These are phyloP conservation scores for Tetrao urogallus DNA, from an alignment of 2,113 vertebrate genomes.

Conservation along the genomic window DNA sequence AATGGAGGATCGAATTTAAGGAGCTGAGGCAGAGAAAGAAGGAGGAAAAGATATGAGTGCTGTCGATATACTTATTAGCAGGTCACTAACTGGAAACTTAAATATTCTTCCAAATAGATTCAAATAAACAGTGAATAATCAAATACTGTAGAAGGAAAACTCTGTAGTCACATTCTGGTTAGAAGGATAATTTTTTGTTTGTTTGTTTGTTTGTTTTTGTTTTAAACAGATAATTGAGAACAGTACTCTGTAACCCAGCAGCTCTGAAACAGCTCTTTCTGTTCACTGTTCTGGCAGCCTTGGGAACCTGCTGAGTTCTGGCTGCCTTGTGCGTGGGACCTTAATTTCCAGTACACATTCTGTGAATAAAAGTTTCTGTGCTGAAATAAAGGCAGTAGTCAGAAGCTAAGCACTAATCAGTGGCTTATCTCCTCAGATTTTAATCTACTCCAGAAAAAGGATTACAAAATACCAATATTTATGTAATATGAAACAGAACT, in stretches of 20 bases:
- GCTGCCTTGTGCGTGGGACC: not conserved
- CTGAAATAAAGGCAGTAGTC: not conserved
- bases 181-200: not conserved
- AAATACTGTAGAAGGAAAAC: not conserved
- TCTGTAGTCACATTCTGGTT: not conserved
- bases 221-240: not conserved
- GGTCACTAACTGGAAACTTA: not conserved
- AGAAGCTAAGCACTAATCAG: not conserved
- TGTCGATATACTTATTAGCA: not conserved
- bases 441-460: not conserved
- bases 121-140: not conserved
- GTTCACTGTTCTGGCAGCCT: not conserved
- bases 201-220: not conserved
- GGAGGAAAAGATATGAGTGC: not conserved
- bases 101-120: not conserved
- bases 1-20: not conserved
- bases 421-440: not conserved
- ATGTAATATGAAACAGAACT: not conserved
- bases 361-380: not conserved
- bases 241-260: not conserved
- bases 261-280: not conserved
- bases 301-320: not conserved
- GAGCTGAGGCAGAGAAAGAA: not conserved
- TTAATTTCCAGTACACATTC: not conserved
- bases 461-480: not conserved